Percentiles rank a stretch among this genome's conserved stretches.
Conservation (phyloP, 1,140 invertebrate species). For the Hetaerina americana region DNA sequence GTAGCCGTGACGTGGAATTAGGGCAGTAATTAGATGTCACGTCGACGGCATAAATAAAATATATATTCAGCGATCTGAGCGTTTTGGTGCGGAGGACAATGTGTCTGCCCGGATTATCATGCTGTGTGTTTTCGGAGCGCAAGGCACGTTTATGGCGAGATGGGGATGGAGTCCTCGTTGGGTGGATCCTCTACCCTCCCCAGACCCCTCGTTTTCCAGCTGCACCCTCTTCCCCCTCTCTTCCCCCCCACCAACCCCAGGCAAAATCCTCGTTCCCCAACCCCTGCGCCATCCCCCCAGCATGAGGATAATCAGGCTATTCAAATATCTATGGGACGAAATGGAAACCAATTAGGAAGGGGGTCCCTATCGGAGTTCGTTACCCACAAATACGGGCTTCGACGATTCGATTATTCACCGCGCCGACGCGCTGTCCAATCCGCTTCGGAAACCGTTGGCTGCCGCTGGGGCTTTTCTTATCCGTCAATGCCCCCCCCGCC, state of each 20-base stretch:
- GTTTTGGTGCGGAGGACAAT: not conserved
- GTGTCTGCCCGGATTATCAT: not conserved
- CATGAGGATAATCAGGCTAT: not conserved
- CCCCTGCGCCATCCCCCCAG: too few species aligned
- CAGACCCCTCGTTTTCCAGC: too few species aligned
- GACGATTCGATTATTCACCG: not conserved
- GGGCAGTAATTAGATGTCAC: not conserved
- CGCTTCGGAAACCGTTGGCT: not conserved
- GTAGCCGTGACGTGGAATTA: not conserved
- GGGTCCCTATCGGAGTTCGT: not conserved
- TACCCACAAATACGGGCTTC: not conserved
- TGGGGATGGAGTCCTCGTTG: not conserved
- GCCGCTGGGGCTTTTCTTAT: not conserved
- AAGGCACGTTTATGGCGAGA: not conserved
- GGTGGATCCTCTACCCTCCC: too few species aligned
- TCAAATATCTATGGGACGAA: not conserved
- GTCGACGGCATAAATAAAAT: not conserved
- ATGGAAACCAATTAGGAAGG: not conserved
- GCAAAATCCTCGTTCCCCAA: too few species aligned
- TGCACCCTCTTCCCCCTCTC: too few species aligned
- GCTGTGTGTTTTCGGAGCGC: not conserved
- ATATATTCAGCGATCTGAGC: not conserved
- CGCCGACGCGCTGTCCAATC: not conserved
- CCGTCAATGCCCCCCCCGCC: too few species aligned
- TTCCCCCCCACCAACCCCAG: too few species aligned